phyloP scores from a whole-genome alignment of 2,113 vertebrate species.

The Mobula hypostoma region DNA sequence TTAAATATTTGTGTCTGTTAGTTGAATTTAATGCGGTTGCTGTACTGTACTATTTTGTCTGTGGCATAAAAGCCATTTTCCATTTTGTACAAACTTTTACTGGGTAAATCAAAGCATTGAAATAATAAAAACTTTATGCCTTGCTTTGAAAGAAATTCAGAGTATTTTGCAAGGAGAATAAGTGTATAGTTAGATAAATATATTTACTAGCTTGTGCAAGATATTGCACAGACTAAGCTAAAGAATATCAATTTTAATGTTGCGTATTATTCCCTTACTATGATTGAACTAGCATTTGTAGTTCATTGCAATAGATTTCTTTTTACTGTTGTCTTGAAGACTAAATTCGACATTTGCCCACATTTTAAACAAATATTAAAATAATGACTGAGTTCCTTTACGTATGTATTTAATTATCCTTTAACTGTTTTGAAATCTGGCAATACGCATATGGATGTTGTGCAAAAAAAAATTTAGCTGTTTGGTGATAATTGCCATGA shows the following conservation, averaged over 20 bases:
- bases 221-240: not conserved
- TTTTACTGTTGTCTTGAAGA: not conserved
- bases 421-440: constrained; percentile 1
- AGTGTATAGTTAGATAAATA: not conserved
- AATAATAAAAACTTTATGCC: constrained; percentile 25
- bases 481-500: not conserved
- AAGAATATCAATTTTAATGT: not conserved
- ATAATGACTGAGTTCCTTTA: not conserved
- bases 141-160: constrained; percentile 29
- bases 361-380: not conserved
- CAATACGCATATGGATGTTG: not conserved
- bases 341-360: not conserved
- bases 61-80: constrained; percentile 32
- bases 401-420: not conserved
- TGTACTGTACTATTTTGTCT: constrained; percentile 32
- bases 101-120: constrained; percentile 28
- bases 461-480: not conserved
- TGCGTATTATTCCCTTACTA: not conserved
- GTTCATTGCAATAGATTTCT: constrained; percentile 1
- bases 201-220: not conserved
- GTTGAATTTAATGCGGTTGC: not conserved
- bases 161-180: not conserved
- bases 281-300: not conserved
- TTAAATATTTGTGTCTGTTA: constrained; percentile 28
- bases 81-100: constrained; percentile 28